Base-by-base conservation (phyloP, 1,140 invertebrate genomes). In the Penaeus vannamei region DNA sequence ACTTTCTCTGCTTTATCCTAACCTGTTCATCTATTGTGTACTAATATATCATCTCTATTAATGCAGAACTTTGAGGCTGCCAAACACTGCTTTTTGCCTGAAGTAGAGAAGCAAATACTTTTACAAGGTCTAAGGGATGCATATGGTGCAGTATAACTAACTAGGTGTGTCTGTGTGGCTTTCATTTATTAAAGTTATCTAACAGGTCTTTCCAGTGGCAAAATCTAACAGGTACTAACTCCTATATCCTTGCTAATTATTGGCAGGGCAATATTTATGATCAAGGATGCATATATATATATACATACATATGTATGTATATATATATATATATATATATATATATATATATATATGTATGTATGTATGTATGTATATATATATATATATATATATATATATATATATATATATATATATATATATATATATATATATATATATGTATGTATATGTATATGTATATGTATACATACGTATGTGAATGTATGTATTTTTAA, bases 31-130 rank as follows among this genome's bases (percentile, higher is more conserved):
- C 53, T 53, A 10, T 12, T 12, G 2, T 53, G 17, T 36, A 76
- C 77, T 86, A 86, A 85, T 32, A 26, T 26, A 53, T n/a, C 29
- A 42, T 90, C 90, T 89, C 86, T n/a, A 90, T 62, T 83, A 23
- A 92, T 92, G 26, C 92, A 94, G 93, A 95, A 94, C 91, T 92
- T 95, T 61, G 94, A 95, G 90, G 94, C 94, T 23, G 94, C 94
- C 42, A 91, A 92, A 76, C 90, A 93, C 12, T 92, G 91, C 29
- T 95, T 95, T 91, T 91, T 94, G 19, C 93, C 93, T 10, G 92
- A 93, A 76, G 91, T 92, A 42, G 94, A 94, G 86, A 95, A 95
- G 90, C 80, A 92, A 22, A 90, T 92, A 80, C 90, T 95, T 61
- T 85, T 95, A 8, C 85, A 92, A 79, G 79, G 92, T 61, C 76